Base-by-base conservation (phyloP, 2,888 invertebrate genomes). In the Pseudoips prasinana region DNA sequence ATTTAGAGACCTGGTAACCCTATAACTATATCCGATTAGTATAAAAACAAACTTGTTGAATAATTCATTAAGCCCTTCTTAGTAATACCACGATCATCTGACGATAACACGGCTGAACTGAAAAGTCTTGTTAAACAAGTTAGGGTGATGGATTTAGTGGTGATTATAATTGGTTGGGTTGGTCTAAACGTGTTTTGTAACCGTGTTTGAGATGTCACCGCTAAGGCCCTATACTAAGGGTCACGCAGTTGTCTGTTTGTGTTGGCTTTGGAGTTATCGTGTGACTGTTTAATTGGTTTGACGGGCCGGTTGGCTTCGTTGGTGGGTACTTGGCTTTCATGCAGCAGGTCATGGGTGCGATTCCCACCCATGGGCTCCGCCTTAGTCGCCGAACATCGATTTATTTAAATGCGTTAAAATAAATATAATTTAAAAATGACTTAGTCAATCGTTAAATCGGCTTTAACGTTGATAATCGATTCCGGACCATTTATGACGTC, bases 1-100 rank as follows among this genome's bases (percentile, higher is more conserved):
- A 39, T 42, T 38, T 42, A 25, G 3, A 43, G 44, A 43, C 43
- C 46, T 39, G 44, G 38, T 55, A 50, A 55, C 58, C 58, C 46
- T 55, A 49, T 55, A 55, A 56, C 58, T 58, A 43, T 45, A 58
- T 58, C 52, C 53, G 52, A 58, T 55, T 50, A 35, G 31, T 36
- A 26, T 29, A 46, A 52, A 55, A 52, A 49, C 29, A 11, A 29
- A 39, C 35, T 33, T 26, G 9, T 52, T 58, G 47, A 46, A 55
- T 58, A 33, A 58, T 58, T 58, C 55, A 58, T 58, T 20, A 5
- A 39, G 54, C 58, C 55, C 56, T 56, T 52, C 23, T 31, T 22
- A 39, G 31, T 35, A n/a, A n/a, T n/a, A 49, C 39, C 51, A 35
- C 37, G 54, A 46, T 38, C 45, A 43, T 40, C 35, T 14, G 20